Evolutionary conservation across 1,140 invertebrate species (phyloP), one percentile per base, ranked within the genome.

Genomic region (Leptinotarsa lineolata): DNA sequence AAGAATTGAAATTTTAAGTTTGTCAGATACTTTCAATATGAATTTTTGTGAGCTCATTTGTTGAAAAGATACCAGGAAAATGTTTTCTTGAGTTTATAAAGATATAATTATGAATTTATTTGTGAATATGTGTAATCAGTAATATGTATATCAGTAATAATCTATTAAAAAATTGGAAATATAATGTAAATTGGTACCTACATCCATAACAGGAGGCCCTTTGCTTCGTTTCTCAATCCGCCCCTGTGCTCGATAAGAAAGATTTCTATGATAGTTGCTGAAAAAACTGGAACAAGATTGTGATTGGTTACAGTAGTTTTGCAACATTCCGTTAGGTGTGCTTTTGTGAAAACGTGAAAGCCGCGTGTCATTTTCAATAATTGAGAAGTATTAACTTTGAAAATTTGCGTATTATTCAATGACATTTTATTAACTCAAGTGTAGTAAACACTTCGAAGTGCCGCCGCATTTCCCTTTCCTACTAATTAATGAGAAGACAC

Each of bases 341-440:
- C 81, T 80, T 75, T 70, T 80, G 74, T 79, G 76, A 78, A 77
- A 83, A 82, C 83, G 83, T 84, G 83, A 84, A 83, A 85, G 84
- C 83, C 84, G 84, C 84, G 84, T 85, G 84, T 85, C 83, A 85
- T 80, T 84, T 83, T 80, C 80, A 73, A 79, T 74, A 77, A 79
- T 71, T 79, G 79, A 77, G 76, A 82, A 78, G 73, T 79, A 79
- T 79, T 78, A 76, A 77, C 78, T 79, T 73, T 66, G 22, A 63
- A 70, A 68, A 70, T 44, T 75, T 74, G 68, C 68, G 73, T 74
- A 77, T 65, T 68, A 73, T 58, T 73, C 74, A 79, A 72, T 81
- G 78, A 79, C 81, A 78, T 81, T 80, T 75, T 61, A 72, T 73
- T 77, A 74, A 75, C 70, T 72, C 48, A 39, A 70, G 59, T 75